A percentile compares a stretch with the other conserved stretches of the same genome.
Conservation (phyloP, 2,113 vertebrate genomes). For the Picathartes gymnocephalus region DNA sequence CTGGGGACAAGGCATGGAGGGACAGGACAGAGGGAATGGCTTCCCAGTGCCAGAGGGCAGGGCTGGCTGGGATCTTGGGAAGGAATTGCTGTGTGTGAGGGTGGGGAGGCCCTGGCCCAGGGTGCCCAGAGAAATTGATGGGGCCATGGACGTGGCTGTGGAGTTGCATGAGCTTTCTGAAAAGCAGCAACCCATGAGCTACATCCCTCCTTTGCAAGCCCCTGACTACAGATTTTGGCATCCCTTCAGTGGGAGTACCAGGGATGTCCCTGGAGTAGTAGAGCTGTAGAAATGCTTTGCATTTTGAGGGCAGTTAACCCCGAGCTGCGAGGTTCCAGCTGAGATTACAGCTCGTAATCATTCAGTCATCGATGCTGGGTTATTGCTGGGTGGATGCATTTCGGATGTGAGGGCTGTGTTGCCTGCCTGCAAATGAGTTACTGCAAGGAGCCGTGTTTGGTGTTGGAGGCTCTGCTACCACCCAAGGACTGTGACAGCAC, state of each 20-base stretch:
- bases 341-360: not conserved
- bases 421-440: not conserved
- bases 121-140: not conserved
- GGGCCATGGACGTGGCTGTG: not conserved
- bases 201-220: not conserved
- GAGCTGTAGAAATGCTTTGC: not conserved
- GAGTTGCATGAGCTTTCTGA: not conserved
- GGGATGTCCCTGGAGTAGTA: not conserved
- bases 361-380: not conserved
- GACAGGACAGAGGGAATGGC: not conserved
- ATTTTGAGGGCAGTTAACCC: not conserved
- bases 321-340: not conserved
- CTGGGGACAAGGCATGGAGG: not conserved
- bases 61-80: accelerated
- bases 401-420: not conserved
- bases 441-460: not conserved
- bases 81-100: not conserved
- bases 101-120: not conserved
- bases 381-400: not conserved
- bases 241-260: not conserved
- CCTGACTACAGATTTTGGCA: not conserved
- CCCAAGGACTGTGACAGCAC: not conserved
- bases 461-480: not conserved
- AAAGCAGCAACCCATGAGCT: not conserved
- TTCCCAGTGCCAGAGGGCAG: not conserved